Base-by-base conservation (phyloP, 1,140 invertebrate species). In the Harlomillsia oculata region DNA sequence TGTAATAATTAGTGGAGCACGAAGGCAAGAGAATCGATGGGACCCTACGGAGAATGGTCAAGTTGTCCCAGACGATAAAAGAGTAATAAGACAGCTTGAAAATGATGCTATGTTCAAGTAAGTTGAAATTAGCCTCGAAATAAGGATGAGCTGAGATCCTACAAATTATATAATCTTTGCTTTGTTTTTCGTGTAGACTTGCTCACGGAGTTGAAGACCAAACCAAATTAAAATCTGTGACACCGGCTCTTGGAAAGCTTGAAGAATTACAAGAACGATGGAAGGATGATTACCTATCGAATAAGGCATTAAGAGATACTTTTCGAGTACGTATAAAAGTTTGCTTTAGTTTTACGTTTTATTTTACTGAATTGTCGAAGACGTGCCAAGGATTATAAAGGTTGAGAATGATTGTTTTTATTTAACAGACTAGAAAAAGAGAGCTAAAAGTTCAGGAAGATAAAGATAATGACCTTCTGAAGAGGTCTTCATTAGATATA, bases 11-110 rank as follows among this genome's bases (percentile, higher is more conserved):
- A 87, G 83, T 65, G 97, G 97, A 9, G 94, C 95, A 3, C 77
- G 91, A 66, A 74, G 97, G 14, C 96, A 99, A 74, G 96, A 99
- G 72, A 92, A 93, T 71, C 78, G 96, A 65, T 99, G 94, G 93
- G 94, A 99, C 76, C 92, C 96, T 0, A 83, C 82, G 44, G 83
- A 95, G 67, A 97, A 98, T 80, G 94, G 90, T 55, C 94, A 98
- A 72, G 82, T 90, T 63, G 85, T 90, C 1, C 84, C 88, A 1
- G 85, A 90, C 71, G 90, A 89, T 5, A 95, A 94, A 71, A 83
- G 86, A 70, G 82, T 83, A 6, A 88, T 85, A 52, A 86, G 86
- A 65, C 82, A 86, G 66, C 71, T 97, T 23, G 89, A 86, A 64
- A 86, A 89, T 67, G 92, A 98, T 82, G 82, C 93, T 20, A 98